phyloP scores from a whole-genome alignment of 2,888 invertebrate genomes.

The Drosophila emarginata region DNA sequence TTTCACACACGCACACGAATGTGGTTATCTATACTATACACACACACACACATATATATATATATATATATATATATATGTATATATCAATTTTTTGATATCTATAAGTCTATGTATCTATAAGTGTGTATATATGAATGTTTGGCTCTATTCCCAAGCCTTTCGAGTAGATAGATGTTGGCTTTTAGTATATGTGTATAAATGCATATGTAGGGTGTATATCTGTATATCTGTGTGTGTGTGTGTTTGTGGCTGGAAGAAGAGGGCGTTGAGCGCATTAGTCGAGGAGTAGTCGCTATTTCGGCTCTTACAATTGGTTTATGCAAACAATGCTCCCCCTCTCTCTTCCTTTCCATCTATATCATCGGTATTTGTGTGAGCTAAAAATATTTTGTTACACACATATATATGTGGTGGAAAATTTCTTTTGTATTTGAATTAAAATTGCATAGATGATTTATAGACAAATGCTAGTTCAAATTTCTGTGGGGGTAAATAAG shows the following conservation, averaged over 20 bases:
- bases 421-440: constrained; percentile 75
- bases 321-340: constrained; percentile 68
- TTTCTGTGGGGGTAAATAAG: constrained; percentile 52
- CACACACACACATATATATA: neutral
- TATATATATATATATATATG: neutral
- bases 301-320: constrained; percentile 75
- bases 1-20: constrained; percentile 59
- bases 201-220: too few species aligned
- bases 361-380: constrained; percentile 18
- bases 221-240: constrained; percentile 7
- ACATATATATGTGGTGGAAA: constrained; percentile 42
- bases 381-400: constrained; percentile 19
- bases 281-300: constrained; percentile 67
- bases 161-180: constrained; percentile 67
- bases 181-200: constrained; percentile 18
- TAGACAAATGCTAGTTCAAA: constrained; percentile 60
- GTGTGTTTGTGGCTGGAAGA: constrained; percentile 28
- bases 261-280: constrained; percentile 66
- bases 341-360: neutral
- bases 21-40: constrained; percentile 70
- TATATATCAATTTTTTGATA: neutral
- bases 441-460: constrained; percentile 74
- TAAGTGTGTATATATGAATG: constrained; percentile 17
- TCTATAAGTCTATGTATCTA: neutral
- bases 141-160: constrained; percentile 72